These are phyloP conservation scores for Scaptomyza reducta DNA, from an alignment of 2,888 invertebrate genomes.

Conservation along the genomic window DNA sequence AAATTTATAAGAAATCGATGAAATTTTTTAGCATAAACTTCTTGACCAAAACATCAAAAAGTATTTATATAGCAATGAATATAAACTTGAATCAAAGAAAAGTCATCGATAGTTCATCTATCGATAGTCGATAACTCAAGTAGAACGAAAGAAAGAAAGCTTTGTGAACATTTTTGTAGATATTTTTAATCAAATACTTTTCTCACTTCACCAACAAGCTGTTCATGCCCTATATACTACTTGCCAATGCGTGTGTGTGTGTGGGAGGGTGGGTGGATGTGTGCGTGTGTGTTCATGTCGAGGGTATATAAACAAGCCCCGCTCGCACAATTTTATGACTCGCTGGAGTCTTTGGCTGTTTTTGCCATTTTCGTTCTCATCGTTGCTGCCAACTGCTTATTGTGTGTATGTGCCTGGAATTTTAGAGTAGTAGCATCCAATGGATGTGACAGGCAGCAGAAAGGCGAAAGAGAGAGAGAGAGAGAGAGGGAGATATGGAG, in stretches of 20 bases:
- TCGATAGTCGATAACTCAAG: too few species aligned
- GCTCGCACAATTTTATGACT: constrained; percentile 70
- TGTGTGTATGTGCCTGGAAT: constrained; percentile 69
- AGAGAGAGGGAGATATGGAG: not conserved
- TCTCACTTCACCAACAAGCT: too few species aligned
- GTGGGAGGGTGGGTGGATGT: not conserved
- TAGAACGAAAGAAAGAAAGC: too few species aligned
- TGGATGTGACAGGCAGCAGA: constrained; percentile 19
- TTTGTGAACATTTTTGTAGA: too few species aligned
- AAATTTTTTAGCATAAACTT: too few species aligned
- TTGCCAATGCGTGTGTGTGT: not conserved
- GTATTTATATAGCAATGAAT: too few species aligned
- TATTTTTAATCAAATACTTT: too few species aligned
- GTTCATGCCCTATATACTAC: constrained; percentile 2
- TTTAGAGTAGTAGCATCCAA: constrained; percentile 57
- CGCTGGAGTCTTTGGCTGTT: constrained; percentile 65
- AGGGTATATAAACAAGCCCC: constrained; percentile 43
- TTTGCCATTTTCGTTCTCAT: constrained; percentile 24
- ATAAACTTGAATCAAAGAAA: too few species aligned
- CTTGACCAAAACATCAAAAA: too few species aligned
- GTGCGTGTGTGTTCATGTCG: not conserved
- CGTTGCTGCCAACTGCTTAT: constrained; percentile 59
- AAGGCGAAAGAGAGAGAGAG: not conserved
- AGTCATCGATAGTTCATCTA: too few species aligned
- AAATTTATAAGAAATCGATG: too few species aligned